Base-by-base conservation (phyloP, 2,797 vertebrate species). In the Enteromius anoplus region DNA sequence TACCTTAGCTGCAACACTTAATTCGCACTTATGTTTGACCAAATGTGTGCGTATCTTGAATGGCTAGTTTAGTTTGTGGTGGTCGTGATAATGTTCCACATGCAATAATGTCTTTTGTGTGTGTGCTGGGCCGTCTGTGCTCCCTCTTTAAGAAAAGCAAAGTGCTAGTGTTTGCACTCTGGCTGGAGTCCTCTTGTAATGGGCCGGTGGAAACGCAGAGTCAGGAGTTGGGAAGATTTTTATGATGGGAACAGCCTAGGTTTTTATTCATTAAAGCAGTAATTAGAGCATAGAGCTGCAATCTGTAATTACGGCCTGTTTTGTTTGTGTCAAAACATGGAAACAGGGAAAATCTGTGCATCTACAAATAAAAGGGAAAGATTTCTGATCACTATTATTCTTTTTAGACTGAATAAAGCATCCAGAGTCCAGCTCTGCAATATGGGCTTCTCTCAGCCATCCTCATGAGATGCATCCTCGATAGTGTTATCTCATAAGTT, bases 241-340 rank as follows among this genome's bases (percentile, higher is more conserved):
- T 55, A 49, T 49, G n/a, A 76, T 10, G 12, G 62, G 70, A 83
- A 70, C 51, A 42, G 40, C 29, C 5, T 34, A 34, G 80, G 49
- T 34, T 80, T 64, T 29, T 72, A 51, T 34, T 62, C 14, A 37
- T 75, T 83, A 72, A 78, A 65, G 49, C 34, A n/a, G n/a, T 26
- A 66, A 82, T 75, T n/a, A 76, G 62, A 73, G 10, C 12, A 45
- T 68, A 47, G 47, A 34, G 15, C 62, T 68, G 51, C 17, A 68
- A 79, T 40, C n/a, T 69, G 76, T 75, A 80, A 80, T 86, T 70
- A 69, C 80, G 17, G 9, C 40, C 60, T 62, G 75, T 51, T 85
- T 70, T 29, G 32, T 51, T 83, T 32, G 7, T 17, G 53, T 64
- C 47, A 14, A 6, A 78, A 37, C 21, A 10, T 29, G 45, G 45